Conservation (phyloP, 2,113 vertebrate genomes). For the Paramisgurnus dabryanus region DNA sequence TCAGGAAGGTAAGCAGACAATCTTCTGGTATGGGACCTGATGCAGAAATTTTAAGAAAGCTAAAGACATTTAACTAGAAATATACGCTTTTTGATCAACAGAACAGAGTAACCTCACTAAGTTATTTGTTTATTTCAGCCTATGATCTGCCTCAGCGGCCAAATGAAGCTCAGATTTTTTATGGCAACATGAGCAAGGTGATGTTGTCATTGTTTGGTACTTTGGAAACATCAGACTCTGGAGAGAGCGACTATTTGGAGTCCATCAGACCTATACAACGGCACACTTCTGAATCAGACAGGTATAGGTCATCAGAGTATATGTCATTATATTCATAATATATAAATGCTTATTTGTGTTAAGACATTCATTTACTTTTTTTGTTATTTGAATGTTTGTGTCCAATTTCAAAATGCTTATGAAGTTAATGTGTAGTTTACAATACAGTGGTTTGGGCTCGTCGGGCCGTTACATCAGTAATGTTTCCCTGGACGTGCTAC, state of each 20-base stretch:
- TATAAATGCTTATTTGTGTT: too few relatives aligned
- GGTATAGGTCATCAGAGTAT: constrained; percentile 69
- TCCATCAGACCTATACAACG: constrained; percentile 56
- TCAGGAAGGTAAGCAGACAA: constrained; percentile 67
- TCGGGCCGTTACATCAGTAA: constrained; percentile 69
- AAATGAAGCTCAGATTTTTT: constrained; percentile 86
- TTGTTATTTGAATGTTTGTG: background rate
- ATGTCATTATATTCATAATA: background rate
- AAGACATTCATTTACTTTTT: constrained; percentile 6
- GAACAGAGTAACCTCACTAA: background rate
- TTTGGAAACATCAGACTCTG: constrained; percentile 53
- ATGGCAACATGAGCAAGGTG: constrained; percentile 83
- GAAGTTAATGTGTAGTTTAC: constrained; percentile 14
- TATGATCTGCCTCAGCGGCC: constrained; percentile 83
- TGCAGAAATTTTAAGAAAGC: too few relatives aligned
- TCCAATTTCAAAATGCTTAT: background rate
- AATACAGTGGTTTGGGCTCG: constrained; percentile 66
- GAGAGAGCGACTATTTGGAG: constrained; percentile 59
- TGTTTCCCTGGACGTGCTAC: constrained; percentile 87
- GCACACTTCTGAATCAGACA: constrained; percentile 58
- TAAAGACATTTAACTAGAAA: too few relatives aligned
- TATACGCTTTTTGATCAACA: too few relatives aligned
- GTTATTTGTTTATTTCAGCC: constrained; percentile 62
- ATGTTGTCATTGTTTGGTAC: constrained; percentile 80
- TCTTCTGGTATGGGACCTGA: background rate